Base-by-base conservation (phyloP, 2,113 vertebrate genomes). In the Daboia siamensis region DNA sequence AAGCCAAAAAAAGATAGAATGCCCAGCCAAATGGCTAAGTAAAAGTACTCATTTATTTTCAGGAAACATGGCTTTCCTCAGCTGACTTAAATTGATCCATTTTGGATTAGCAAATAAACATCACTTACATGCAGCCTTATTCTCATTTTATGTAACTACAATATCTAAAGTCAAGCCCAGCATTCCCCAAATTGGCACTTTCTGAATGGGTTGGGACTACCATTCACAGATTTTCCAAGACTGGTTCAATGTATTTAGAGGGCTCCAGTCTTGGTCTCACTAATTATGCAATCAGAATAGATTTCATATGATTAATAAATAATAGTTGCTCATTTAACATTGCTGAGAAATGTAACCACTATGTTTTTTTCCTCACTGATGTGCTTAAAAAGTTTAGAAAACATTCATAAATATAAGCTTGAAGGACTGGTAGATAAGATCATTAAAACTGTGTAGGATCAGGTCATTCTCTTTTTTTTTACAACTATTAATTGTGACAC, bases 261-360 rank as follows among this genome's bases (percentile, higher is more conserved):
- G n/a, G 9, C 2, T 39, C 74, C 74, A 80, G 39, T 8, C 2
- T 24, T 59, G 24, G 23, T 6, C 39, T 59, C 23, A 8, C 33
- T 6, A 44, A 39, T 23, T 39, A 39, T 39, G 39, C 1, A 56
- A 44, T 48, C 93, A 95, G 91, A 46, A 64, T 90, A 96, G 61
- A 95, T 89, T 51, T 64, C 51, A 90, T 90, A 90, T 51, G 13
- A 90, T 48, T 64, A 94, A 94, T 96, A 91, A 96, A 87, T 87
- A 94, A 94, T 93, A 96, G 96, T 93, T 92, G 93, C 90, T 93
- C 26, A 93, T 95, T 94, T 92, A 2, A 54, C 94, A 91, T 95
- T 94, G 92, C 94, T 74, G 90, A 94, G 93, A 94, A 96, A 96
- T 96, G 94, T 95, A 94, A 94, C 86, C 92, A 94, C 92, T 96